These are phyloP conservation scores for Apodemia duryi DNA, from an alignment of 2,888 invertebrate genomes.

Conservation along the genomic window DNA sequence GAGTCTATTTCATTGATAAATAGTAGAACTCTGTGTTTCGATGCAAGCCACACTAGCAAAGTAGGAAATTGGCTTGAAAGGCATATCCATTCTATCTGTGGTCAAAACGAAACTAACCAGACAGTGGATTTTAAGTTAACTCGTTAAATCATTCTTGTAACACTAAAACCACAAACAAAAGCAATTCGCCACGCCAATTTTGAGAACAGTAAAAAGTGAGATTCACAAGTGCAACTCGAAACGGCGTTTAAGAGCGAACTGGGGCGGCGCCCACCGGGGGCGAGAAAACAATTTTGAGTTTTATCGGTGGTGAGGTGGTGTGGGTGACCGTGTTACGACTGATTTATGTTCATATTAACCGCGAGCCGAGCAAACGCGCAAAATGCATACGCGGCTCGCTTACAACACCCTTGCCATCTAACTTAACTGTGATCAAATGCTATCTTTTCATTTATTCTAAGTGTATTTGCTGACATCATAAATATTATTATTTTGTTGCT, in stretches of 20 bases:
- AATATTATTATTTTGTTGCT: too few relatives aligned
- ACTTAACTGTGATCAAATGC: background rate
- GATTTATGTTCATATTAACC: slow-evolving; percentile 73
- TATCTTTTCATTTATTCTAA: too few relatives aligned
- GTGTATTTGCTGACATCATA: slow-evolving; percentile 37
- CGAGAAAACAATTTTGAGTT: slow-evolving; percentile 78
- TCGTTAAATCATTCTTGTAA: slow-evolving; percentile 40
- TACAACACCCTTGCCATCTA: slow-evolving; percentile 14
- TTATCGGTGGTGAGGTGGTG: slow-evolving; percentile 61
- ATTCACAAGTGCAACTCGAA: slow-evolving; percentile 79
- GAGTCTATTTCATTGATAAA: too few relatives aligned
- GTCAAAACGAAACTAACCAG: background rate
- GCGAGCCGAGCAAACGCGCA: slow-evolving; percentile 57
- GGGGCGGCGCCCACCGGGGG: slow-evolving; percentile 76
- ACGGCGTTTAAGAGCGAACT: slow-evolving; percentile 77
- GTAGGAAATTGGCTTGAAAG: too few relatives aligned
- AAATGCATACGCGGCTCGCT: slow-evolving; percentile 52
- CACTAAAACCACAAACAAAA: slow-evolving; percentile 54
- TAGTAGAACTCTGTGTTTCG: too few relatives aligned
- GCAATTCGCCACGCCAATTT: slow-evolving; percentile 73
- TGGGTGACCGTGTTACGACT: slow-evolving; percentile 60
- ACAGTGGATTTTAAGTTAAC: slow-evolving; percentile 27
- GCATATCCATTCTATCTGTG: too few relatives aligned
- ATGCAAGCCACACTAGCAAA: too few relatives aligned
- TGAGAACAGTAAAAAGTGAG: slow-evolving; percentile 77